Conservation (phyloP, 2,888 invertebrate genomes). For the Aplocera efformata region DNA sequence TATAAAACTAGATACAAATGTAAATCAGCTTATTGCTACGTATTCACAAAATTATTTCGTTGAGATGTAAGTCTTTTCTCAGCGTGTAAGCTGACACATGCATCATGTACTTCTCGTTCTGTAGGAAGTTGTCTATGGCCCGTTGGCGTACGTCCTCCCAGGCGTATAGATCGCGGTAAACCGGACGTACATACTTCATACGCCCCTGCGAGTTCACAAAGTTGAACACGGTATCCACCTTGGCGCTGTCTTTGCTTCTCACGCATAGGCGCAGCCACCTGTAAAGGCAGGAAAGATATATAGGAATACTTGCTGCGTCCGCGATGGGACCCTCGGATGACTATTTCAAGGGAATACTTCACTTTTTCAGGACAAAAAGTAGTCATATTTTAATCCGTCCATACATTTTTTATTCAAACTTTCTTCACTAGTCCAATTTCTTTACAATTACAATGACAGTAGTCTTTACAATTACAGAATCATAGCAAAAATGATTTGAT, state of each 20-base stretch:
- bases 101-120: slow-evolving; percentile 90
- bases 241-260: slow-evolving; percentile 84
- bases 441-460: too few relatives aligned
- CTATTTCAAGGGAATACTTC: too few relatives aligned
- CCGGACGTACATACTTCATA: slow-evolving; percentile 94
- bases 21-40: slow-evolving; percentile 2
- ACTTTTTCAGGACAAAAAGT: too few relatives aligned
- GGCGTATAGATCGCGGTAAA: slow-evolving; percentile 90
- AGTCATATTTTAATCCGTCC: too few relatives aligned
- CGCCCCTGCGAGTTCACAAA: slow-evolving; percentile 93
- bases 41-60: slow-evolving; percentile 25
- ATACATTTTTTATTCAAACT: too few relatives aligned
- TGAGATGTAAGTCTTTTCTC: slow-evolving; percentile 86
- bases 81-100: slow-evolving; percentile 87
- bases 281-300: too few relatives aligned
- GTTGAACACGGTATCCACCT: slow-evolving; percentile 83
- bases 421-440: too few relatives aligned
- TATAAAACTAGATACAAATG: slow-evolving; percentile 5
- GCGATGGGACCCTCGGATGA: too few relatives aligned
- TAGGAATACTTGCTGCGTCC: too few relatives aligned
- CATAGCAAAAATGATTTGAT: too few relatives aligned
- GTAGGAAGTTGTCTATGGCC: slow-evolving; percentile 87
- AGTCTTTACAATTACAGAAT: too few relatives aligned
- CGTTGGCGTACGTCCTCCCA: slow-evolving; percentile 86
- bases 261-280: slow-evolving; percentile 90